Base-by-base conservation (phyloP, 2,888 invertebrate genomes). In the Xestia rhomboidea region DNA sequence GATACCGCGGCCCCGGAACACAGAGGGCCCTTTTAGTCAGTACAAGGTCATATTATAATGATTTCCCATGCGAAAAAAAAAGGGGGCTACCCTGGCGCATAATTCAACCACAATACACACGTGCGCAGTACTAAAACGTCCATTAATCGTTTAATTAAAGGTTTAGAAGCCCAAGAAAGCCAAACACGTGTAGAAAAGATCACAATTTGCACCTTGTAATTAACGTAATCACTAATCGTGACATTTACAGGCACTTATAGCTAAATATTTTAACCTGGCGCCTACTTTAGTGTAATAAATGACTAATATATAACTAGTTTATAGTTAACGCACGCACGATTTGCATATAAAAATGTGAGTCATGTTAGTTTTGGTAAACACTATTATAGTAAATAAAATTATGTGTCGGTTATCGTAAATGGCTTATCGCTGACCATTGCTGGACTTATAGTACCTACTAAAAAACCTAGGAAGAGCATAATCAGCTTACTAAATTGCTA, bases 281-380 rank as follows among this genome's bases (percentile, higher is more conserved):
- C 24, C 15, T 24, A 62, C 27, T 63, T 51, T 3, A 60, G 11
- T 0, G n/a, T 49, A 51, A 38, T 34, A 74, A 63, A 68, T 41
- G 4, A 67, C 38, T 63, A 34, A 44, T 60, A 57, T 2, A 8
- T 73, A 24, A 67, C 8, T 44, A 34, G 27, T 74, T 34, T 13
- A 41, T 11, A 21, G 18, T 18, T 69, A n/a, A 51, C 6, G 24
- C 18, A 74, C 11, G 21, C 81, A 69, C 81, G 81, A 64, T 80
- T 80, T 60, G 18, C 5, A n/a, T 44, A 44, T 74, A 57, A 64
- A 74, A 64, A 0, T 51, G 11, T 73, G 21, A 49, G 11, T 68
- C 30, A 57, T 46, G n/a, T 63, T 30, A 30, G 30, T 79, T 78
- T 71, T n/a, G 18, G 44, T 8, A 11, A 30, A 30, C 3, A 3